Conservation (phyloP, 2,113 vertebrate genomes). For the Calidris pygmaea region DNA sequence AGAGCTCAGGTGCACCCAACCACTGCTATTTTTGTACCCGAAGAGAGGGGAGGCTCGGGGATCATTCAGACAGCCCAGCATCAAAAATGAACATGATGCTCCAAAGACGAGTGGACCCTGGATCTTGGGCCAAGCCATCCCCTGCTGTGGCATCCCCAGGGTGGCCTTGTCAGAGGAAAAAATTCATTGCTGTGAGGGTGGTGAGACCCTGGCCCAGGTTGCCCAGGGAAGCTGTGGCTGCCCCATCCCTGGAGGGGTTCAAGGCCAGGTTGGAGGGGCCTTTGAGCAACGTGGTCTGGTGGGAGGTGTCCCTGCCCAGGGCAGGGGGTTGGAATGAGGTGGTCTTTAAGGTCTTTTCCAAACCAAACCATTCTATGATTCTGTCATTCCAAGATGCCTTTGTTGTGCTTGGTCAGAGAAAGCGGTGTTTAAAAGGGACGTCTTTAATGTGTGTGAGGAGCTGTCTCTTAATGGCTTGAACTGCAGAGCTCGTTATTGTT, state of each 20-base stretch:
- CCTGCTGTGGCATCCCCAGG: background rate
- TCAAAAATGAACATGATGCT: background rate
- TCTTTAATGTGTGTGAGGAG: accelerated
- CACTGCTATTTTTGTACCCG: background rate
- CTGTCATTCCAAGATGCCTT: background rate
- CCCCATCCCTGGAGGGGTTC: background rate
- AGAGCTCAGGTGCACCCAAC: background rate
- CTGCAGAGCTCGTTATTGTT: background rate
- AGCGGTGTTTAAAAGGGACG: accelerated
- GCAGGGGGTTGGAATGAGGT: background rate
- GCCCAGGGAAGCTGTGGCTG: background rate
- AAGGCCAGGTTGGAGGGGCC: background rate
- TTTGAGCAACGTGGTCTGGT: background rate
- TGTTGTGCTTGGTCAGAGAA: background rate
- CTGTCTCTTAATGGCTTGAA: background rate
- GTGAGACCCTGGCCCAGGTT: background rate
- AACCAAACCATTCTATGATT: background rate
- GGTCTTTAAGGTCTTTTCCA: background rate
- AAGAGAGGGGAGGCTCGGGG: background rate
- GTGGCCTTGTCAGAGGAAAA: background rate
- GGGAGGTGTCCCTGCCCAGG: background rate
- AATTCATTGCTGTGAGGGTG: background rate
- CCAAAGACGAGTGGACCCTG: background rate
- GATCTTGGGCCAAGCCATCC: accelerated
- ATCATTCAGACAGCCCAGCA: background rate